These are phyloP conservation scores for Troilus luridus DNA, from an alignment of 2,888 invertebrate species.

Conservation along the genomic window DNA sequence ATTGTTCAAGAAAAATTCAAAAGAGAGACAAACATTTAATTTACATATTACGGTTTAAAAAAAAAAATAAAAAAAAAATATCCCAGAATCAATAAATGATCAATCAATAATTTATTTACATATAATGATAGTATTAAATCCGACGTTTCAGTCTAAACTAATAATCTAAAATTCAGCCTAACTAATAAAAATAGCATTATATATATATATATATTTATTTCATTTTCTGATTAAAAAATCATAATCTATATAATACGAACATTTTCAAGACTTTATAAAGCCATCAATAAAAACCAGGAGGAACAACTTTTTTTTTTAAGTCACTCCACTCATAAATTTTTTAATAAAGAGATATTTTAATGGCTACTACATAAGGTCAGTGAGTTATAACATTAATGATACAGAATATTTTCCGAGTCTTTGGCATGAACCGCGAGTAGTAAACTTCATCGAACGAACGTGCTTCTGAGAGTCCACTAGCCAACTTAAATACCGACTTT, in stretches of 20 bases:
- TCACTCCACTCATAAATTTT: background rate
- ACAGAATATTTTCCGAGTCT: slow-evolving; percentile 9
- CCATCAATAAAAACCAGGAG: background rate
- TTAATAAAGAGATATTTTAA: background rate
- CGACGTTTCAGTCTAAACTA: too few species aligned
- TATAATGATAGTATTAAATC: too few species aligned
- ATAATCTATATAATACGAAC: background rate
- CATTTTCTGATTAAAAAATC: background rate
- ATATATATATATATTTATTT: too few species aligned
- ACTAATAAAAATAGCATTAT: too few species aligned
- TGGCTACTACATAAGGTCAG: slow-evolving; percentile 1
- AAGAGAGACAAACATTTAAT: too few species aligned
- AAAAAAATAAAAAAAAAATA: too few species aligned
- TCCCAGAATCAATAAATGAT: too few species aligned
- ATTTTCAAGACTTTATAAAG: background rate
- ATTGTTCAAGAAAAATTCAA: too few species aligned
- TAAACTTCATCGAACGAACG: background rate
- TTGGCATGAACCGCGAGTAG: background rate
- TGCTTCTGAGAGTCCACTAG: background rate
- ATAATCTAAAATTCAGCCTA: too few species aligned
- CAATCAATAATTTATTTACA: too few species aligned
- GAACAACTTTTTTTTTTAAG: background rate
- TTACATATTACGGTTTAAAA: too few species aligned
- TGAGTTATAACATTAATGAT: background rate
- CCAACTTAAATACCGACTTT: slow-evolving; percentile 1